Percentiles rank a stretch among this genome's conserved stretches.
Conservation (phyloP, 2,888 invertebrate species). For the Syritta pipiens region DNA sequence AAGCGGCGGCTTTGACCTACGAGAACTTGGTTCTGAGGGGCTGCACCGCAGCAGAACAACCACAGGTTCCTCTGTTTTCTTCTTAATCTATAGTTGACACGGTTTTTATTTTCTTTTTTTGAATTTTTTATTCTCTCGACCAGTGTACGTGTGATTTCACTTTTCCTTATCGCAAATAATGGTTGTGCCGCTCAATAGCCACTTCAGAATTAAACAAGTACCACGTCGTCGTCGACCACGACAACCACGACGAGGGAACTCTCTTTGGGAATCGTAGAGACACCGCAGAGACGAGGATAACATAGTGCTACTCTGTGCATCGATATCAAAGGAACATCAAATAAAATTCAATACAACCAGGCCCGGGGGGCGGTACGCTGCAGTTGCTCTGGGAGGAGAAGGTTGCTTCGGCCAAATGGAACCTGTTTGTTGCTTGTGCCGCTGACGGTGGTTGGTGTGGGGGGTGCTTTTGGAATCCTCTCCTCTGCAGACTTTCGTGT, state of each 20-base stretch:
- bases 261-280: no score
- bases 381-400: not conserved
- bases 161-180: constrained; percentile 56
- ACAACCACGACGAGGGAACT: not conserved
- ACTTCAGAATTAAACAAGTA: constrained; percentile 35
- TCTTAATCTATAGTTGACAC: constrained; percentile 25
- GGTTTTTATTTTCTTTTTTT: constrained; percentile 3
- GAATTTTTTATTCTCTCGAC: not conserved
- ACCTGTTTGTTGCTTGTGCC: constrained; percentile 51
- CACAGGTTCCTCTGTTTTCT: not conserved
- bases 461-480: not conserved
- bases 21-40: constrained; percentile 29
- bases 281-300: no score
- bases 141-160: constrained; percentile 36
- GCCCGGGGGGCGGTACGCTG: not conserved
- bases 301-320: no score
- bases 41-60: constrained; percentile 6
- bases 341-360: constrained; percentile 44
- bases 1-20: constrained; percentile 48
- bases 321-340: constrained; percentile 57
- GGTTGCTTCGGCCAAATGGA: no score
- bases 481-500: no score
- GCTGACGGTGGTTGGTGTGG: constrained; percentile 24
- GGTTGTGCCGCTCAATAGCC: constrained; percentile 42
- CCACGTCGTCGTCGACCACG: constrained; percentile 22